Evolutionary conservation across 2,113 vertebrate species (phyloP).

Genomic region (Apteryx mantelli): DNA sequence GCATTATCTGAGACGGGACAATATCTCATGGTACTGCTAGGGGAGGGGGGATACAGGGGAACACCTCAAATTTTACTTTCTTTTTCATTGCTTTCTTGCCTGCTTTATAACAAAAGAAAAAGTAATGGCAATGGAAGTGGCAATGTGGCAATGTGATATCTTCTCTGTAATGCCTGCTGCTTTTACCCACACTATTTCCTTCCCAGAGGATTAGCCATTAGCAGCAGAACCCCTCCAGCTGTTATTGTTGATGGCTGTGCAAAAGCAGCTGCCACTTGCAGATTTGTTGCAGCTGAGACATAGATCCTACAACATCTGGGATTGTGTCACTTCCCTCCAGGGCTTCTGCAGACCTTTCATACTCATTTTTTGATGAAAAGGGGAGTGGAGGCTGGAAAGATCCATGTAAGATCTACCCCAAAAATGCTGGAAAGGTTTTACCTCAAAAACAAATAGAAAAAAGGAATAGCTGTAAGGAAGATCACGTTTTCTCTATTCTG

Average conservation of each 20-base stretch:
- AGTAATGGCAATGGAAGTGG: neutral
- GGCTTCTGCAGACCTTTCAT: neutral
- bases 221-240: slow-evolving; percentile 53
- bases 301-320: slow-evolving; percentile 6
- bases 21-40: neutral
- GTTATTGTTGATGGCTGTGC: neutral
- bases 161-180: neutral
- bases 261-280: slow-evolving; percentile 24
- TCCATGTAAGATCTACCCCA: neutral
- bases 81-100: slow-evolving; percentile 8
- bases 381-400: neutral
- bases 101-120: slow-evolving; percentile 49
- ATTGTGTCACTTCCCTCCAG: slow-evolving; percentile 21
- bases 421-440: neutral
- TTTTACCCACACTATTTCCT: slow-evolving; percentile 23
- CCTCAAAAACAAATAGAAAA: neutral
- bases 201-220: slow-evolving; percentile 6
- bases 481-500: neutral
- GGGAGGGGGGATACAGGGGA: neutral
- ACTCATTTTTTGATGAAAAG: neutral
- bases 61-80: slow-evolving; percentile 15
- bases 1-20: neutral
- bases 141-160: neutral
- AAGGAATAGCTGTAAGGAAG: neutral
- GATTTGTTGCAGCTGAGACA: slow-evolving; percentile 3